Evolutionary conservation across 2,888 invertebrate genomes (phyloP), one percentile per base, ranked within the genome.

Genomic region (Tanaodytes sp.): DNA sequence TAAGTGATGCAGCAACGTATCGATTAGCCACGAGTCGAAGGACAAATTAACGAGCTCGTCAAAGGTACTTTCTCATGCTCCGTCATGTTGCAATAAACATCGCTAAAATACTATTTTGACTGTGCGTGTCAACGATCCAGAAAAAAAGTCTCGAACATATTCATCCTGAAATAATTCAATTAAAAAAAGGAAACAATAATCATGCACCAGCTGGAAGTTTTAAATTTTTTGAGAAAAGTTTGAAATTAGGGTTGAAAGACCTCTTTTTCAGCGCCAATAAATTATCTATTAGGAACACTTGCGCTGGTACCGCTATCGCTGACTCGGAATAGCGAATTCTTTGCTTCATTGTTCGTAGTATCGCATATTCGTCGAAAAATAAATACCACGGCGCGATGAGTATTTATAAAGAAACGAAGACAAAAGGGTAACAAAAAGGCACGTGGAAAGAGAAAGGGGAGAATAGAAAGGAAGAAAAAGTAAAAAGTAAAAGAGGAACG

Each of bases 1-100:
- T 72, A 73, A 73, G 66, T 51, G 68, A 71, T 73, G 65, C 67
- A 65, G 66, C 48, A 45, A 58, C 69, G 51, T 63, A 66, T 72
- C 69, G 69, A 72, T 72, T 69, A 66, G 66, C 62, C 51, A 55
- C 65, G 55, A 64, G 65, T 55, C 70, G 65, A 65, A 70, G 64
- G 61, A 65, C 70, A 57, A 63, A 65, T 70, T 70, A 65, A 65
- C 70, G 61, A 57, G 64, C 64, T 51, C 59, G 69, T 69, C 59
- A 64, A 70, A 71, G 57, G 62, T 48, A 61, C 58, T 68, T 68
- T 68, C 62, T 58, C 65, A 45, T 31, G 57, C 49, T 18, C 39
- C 49, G 51, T 37, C 40, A 45, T 62, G 58, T 40, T 23, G 45
- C 69, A 58, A 64, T 54, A 43, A 62, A 62, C 27, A 49, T 46